These are phyloP conservation scores for Nautilus pompilius DNA, from an alignment of 1,140 invertebrate species.

Conservation along the genomic window DNA sequence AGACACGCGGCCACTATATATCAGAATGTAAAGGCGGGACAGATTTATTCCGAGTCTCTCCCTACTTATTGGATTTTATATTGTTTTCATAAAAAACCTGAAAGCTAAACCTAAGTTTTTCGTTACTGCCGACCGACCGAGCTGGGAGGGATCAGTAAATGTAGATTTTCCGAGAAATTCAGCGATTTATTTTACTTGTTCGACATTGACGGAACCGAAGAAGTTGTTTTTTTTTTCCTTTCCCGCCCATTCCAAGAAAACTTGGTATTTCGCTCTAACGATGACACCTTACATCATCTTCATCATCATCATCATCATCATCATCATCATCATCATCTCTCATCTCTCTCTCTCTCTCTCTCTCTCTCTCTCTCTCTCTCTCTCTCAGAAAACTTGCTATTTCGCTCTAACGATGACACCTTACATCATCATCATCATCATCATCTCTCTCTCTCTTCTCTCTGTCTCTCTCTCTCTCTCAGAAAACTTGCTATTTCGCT, in stretches of 20 bases:
- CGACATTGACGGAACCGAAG: too few species aligned
- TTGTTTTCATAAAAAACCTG: too few species aligned
- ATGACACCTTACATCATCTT: neutral
- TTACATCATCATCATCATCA: neutral
- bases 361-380: slow-evolving; percentile 6
- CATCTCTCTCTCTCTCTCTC: neutral
- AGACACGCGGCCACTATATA: too few species aligned
- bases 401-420: neutral
- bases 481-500: neutral
- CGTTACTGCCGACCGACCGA: too few species aligned
- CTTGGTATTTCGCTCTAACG: neutral
- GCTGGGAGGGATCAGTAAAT: too few species aligned
- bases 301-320: neutral
- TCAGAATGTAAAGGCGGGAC: too few species aligned
- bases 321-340: neutral
- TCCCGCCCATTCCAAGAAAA: neutral
- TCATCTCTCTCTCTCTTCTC: neutral
- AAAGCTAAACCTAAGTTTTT: too few species aligned
- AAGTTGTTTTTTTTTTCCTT: too few species aligned
- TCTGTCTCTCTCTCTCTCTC: neutral
- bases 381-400: neutral
- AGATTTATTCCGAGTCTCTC: too few species aligned
- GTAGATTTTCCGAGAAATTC: too few species aligned
- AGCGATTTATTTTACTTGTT: too few species aligned
- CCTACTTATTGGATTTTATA: too few species aligned